Conservation (phyloP, 2,888 invertebrate genomes). For the Leucophora obtusa region DNA sequence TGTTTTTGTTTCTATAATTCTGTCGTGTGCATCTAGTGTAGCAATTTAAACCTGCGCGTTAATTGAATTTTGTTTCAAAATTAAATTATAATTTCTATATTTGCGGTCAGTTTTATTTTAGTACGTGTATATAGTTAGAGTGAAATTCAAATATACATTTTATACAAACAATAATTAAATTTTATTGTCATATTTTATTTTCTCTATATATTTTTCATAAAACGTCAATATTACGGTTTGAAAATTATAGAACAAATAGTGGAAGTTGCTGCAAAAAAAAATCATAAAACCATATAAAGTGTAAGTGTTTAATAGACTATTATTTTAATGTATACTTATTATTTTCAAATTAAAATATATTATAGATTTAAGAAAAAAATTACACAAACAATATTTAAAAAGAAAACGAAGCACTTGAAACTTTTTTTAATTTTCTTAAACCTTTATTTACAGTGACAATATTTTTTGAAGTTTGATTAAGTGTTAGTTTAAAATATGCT, state of each 20-base stretch:
- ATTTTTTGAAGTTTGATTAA: too few species aligned
- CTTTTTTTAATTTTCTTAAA: too few species aligned
- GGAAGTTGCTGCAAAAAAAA: neutral
- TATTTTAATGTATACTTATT: too few species aligned
- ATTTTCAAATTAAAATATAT: too few species aligned
- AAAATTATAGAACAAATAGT: neutral
- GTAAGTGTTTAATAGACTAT: neutral
- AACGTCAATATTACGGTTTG: neutral
- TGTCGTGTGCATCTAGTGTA: conserved; percentile 44
- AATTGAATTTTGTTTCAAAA: conserved; percentile 58
- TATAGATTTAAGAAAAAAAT: too few species aligned
- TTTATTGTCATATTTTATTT: conserved; percentile 43
- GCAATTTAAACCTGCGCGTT: conserved; percentile 64
- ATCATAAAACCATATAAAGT: neutral
- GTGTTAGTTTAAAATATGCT: too few species aligned
- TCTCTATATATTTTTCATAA: conserved; percentile 1
- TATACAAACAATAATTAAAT: conserved; percentile 53
- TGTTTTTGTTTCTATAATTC: neutral
- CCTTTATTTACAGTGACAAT: too few species aligned
- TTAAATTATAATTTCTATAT: conserved; percentile 45
- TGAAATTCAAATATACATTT: conserved; percentile 1
- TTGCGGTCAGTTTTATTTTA: conserved; percentile 27
- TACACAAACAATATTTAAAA: too few species aligned
- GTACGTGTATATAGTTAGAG: neutral
- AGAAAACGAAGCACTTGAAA: too few species aligned